phyloP scores from a whole-genome alignment of 2,113 vertebrate genomes.

The Melanotaenia duboulayi region DNA sequence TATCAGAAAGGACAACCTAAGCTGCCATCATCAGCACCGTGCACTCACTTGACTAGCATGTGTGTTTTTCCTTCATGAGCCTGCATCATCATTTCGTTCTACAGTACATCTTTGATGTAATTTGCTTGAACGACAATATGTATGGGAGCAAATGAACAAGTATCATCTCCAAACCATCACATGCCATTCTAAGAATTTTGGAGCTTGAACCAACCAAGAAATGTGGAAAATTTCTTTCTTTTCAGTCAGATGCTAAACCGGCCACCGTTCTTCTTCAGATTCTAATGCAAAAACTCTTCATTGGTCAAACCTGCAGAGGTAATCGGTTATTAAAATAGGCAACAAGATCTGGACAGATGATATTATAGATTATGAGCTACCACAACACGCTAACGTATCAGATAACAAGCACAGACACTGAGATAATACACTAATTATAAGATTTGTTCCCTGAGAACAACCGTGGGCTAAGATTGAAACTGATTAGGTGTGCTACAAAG shows the following conservation, averaged over 20 bases:
- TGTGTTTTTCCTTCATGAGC: too few species aligned
- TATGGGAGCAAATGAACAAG: not conserved
- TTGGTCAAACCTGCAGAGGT: constrained; percentile 1
- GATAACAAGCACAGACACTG: not conserved
- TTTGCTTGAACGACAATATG: too few species aligned
- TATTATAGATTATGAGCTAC: constrained; percentile 14
- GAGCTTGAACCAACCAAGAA: not conserved
- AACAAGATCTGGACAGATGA: constrained; percentile 16
- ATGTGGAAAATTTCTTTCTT: not conserved
- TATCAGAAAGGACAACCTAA: constrained; percentile 32
- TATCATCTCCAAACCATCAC: too few species aligned
- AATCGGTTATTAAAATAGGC: constrained; percentile 13
- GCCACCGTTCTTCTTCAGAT: not conserved
- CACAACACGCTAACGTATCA: constrained; percentile 1
- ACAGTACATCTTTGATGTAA: too few species aligned
- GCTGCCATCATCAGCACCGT: constrained; percentile 32
- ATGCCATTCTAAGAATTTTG: not conserved
- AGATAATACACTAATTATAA: constrained; percentile 23
- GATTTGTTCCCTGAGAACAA: constrained; percentile 18
- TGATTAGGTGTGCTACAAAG: constrained; percentile 2
- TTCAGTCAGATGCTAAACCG: not conserved
- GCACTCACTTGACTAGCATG: constrained; percentile 1
- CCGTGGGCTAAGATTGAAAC: not conserved
- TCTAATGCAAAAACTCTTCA: not conserved
- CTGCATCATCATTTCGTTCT: too few species aligned